Base-by-base conservation (phyloP, 2,113 vertebrate genomes). In the Merops nubicus region DNA sequence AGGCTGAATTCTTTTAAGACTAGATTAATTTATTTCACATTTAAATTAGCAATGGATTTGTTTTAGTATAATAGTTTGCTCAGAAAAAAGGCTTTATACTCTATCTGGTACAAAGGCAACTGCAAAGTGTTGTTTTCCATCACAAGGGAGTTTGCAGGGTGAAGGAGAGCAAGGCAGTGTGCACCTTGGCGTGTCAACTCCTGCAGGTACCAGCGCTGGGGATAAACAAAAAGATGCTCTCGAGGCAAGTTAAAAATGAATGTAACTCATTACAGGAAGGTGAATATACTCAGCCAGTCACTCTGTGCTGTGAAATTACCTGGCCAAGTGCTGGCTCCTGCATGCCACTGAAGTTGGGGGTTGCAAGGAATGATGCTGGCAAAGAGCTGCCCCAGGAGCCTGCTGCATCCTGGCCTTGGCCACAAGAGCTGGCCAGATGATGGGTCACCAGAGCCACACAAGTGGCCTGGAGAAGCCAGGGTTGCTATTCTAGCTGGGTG, bases 261-360 rank as follows among this genome's bases (percentile, higher is more conserved):
- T 23, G 0, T 12, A 14, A 12, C 33, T 70, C 3, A 14, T n/a
- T 17, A 43, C 1, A 1, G 34, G 59, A 56, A 50, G 60, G 8
- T 47, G 33, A 12, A 42, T n/a, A 3, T 18, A 8, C 6, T 40
- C 47, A 15, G 3, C 36, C 2, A 1, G 42, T 43, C n/a, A 7
- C 79, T 21, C 25, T 29, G 40, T 65, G 42, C 63, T 78, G 33
- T 56, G 77, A 45, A 43, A 54, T 12, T 74, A 51, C 57, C 78
- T 73, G 85, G 40, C 25, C 0, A 0, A 42, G n/a, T 9, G 51
- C 36, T 65, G 79, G 34, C 51, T 31, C 42, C 57, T 67, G 60
- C 0, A 0, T 0, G 2, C 38, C 0, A 4, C 36, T 45, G 43
- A 19, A 11, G 9, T 20, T 0, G 0, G 25, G 64, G 64, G 74